phyloP scores from a whole-genome alignment of 2,113 vertebrate genomes.

The Chroicocephalus ridibundus region DNA sequence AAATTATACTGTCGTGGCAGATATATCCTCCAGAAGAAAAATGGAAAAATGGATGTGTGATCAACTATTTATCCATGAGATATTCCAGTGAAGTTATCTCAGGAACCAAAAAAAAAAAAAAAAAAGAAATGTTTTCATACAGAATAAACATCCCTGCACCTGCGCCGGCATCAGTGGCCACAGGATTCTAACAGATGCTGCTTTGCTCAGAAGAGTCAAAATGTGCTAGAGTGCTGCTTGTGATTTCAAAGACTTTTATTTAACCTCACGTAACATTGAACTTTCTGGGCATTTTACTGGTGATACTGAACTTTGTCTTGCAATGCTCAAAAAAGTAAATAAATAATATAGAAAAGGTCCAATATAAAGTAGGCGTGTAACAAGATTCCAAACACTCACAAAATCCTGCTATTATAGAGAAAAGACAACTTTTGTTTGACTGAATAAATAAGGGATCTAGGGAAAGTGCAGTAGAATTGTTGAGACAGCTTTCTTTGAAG shows the following conservation, averaged over 20 bases:
- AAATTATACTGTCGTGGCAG: background rate
- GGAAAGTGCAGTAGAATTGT: background rate
- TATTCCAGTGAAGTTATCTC: background rate
- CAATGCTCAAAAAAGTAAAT: background rate
- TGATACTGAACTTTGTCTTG: background rate
- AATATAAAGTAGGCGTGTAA: background rate
- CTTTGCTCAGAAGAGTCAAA: background rate
- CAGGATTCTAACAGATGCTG: background rate
- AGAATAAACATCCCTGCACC: background rate
- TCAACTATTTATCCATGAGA: background rate
- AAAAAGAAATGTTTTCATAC: background rate
- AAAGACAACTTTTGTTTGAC: background rate
- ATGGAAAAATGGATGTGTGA: background rate
- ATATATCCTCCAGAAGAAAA: background rate
- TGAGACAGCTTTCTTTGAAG: background rate
- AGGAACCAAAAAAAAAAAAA: background rate
- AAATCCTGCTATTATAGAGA: background rate
- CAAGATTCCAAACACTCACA: background rate
- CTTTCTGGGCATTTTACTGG: background rate
- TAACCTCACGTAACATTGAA: background rate
- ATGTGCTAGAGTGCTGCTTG: background rate
- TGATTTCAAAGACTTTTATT: background rate
- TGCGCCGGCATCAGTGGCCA: fast-evolving
- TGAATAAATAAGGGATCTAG: background rate
- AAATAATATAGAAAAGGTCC: background rate